Conservation (phyloP, 2,888 invertebrate species). For the Candidula unifasciata region DNA sequence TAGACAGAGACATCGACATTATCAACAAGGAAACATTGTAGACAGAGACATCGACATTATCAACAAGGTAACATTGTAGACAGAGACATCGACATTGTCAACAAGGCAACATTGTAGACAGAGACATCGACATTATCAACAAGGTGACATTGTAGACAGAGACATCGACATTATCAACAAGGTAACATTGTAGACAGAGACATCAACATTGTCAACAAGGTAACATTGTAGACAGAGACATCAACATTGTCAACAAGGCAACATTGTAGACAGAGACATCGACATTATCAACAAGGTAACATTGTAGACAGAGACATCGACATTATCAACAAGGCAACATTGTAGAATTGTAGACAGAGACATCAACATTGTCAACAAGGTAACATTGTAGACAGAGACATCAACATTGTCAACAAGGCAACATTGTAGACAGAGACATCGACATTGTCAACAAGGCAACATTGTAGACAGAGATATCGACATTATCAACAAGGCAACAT, state of each 20-base stretch:
- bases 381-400: no score
- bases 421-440: no score
- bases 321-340: background rate
- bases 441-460: no score
- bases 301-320: background rate
- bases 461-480: no score
- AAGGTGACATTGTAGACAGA: conserved; percentile 55
- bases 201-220: background rate
- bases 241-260: conserved; percentile 63
- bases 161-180: background rate
- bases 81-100: no score
- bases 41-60: background rate
- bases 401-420: no score
- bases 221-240: conserved; percentile 54
- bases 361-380: no score
- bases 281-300: conserved; percentile 18
- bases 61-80: no score
- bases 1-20: conserved; percentile 5
- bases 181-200: background rate
- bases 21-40: background rate
- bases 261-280: background rate
- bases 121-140: conserved; percentile 63
- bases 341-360: no score
- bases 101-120: conserved; percentile 51
- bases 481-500: no score